These are phyloP conservation scores for Myotis vivesi DNA, from an alignment of 2,797 vertebrate genomes.

Conservation along the genomic window DNA sequence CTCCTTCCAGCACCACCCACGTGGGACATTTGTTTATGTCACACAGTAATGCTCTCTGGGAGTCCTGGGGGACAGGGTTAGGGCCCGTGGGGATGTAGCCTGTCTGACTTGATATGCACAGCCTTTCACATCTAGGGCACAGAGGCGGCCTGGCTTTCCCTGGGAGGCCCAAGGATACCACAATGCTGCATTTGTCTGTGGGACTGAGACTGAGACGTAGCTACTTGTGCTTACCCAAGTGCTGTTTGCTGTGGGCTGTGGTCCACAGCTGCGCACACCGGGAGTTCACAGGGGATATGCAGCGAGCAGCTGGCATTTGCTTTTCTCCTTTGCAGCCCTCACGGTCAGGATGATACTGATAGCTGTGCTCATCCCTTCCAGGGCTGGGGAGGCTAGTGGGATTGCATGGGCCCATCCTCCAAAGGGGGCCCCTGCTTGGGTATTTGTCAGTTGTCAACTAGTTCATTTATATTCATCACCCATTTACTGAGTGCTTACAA, in stretches of 20 bases:
- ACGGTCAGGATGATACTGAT: no score
- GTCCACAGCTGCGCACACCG: background rate
- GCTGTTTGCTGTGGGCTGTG: background rate
- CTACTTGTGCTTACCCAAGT: background rate
- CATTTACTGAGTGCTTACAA: background rate
- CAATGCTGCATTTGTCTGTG: conserved; percentile 7
- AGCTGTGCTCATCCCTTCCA: background rate
- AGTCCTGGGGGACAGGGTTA: conserved; percentile 11
- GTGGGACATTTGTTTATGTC: conserved; percentile 13
- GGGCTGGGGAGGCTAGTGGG: background rate
- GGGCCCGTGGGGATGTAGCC: conserved; percentile 16
- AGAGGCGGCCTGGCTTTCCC: conserved; percentile 27
- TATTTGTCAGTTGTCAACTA: background rate
- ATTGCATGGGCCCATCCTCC: background rate
- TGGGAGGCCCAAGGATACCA: background rate
- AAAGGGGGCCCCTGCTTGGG: background rate
- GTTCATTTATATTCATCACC: background rate
- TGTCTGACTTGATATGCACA: conserved; percentile 59
- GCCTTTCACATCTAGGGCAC: background rate
- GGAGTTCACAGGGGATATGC: background rate
- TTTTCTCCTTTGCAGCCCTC: background rate
- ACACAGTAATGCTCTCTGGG: background rate
- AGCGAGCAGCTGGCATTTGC: background rate
- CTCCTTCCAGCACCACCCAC: background rate
- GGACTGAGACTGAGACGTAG: background rate